Evolutionary conservation across 2,113 vertebrate genomes (phyloP), one percentile per base, ranked within the genome.

Genomic region (Dipodomys ordii): DNA sequence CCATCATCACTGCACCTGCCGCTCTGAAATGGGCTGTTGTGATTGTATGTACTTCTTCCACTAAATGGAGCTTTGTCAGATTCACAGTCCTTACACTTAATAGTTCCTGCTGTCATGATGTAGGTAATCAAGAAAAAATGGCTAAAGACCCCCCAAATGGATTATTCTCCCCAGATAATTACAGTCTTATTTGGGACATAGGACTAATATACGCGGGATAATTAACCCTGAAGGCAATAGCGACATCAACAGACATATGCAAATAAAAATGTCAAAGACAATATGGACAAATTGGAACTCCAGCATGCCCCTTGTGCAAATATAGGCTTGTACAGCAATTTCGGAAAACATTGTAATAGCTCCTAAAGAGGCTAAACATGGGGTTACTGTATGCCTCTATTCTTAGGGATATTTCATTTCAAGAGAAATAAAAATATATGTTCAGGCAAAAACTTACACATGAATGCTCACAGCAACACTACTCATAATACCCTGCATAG

Each of bases 171-270:
- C 69, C 22, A 79, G 64, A 49, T 30, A 22, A 8, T 39, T 60
- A 85, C 4, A 44, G 20, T 78, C 10, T 67, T 67, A 83, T 68
- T 77, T 83, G 28, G 49, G 20, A 93, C 72, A 81, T 39, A 60
- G 88, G 44, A 71, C 27, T 30, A 84, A 82, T 18, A 15, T 27
- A 27, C 23, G 22, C 25, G 28, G 73, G 4, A 71, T 53, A 79
- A 82, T 82, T 25, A 81, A 90, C 84, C 60, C n/a, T 65, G 8
- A 91, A 89, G 64, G 84, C 22, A 94, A 94, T 18, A 82, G 44
- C 53, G 65, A 82, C 35, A 93, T 72, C 78, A 74, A 72, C 46
- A 77, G 30, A 72, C 25, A 60, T 25, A 3, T 68, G n/a, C 18
- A 69, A 53, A 81, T 77, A 35, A 78, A 92, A 81, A 90, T 67